A percentile compares a stretch with the other conserved stretches of the same genome.
These are phyloP conservation scores for Tenebrio molitor DNA, from an alignment of 1,140 invertebrate species.

Conservation along the genomic window DNA sequence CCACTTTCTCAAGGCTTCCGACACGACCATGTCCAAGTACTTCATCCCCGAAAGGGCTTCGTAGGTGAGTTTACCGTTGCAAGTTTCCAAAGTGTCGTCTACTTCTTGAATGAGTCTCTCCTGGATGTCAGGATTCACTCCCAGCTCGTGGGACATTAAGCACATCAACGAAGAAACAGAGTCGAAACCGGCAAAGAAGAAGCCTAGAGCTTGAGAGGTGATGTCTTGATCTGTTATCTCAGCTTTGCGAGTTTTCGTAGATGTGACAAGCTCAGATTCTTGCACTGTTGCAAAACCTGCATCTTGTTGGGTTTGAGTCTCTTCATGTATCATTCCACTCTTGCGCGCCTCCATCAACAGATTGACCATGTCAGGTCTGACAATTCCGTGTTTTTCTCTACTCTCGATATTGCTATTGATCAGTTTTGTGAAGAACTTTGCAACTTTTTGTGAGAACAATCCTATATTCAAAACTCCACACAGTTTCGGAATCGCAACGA, in stretches of 20 bases:
- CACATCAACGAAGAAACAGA: conserved; percentile 72
- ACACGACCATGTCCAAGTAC: conserved; percentile 62
- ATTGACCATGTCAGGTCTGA: conserved; percentile 67
- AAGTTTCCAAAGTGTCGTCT: conserved; percentile 66
- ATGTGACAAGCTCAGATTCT: conserved; percentile 61
- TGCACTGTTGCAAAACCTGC: conserved; percentile 65
- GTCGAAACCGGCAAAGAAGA: conserved; percentile 71
- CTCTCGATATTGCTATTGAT: conserved; percentile 60
- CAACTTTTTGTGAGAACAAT: conserved; percentile 47
- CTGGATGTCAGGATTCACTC: conserved; percentile 73
- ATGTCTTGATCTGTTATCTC: conserved; percentile 57
- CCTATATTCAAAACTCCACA: no score
- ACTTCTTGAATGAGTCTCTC: conserved; percentile 71
- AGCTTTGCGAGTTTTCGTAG: conserved; percentile 63
- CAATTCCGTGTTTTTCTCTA: conserved; percentile 63
- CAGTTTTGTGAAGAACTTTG: conserved; percentile 58
- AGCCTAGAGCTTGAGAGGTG: conserved; percentile 61
- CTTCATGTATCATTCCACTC: conserved; percentile 56
- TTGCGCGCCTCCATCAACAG: conserved; percentile 66
- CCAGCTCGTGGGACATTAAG: conserved; percentile 70
- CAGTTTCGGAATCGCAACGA: no score
- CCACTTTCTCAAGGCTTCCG: conserved; percentile 73
- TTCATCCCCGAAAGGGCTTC: conserved; percentile 59
- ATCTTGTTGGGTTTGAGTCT: conserved; percentile 49
- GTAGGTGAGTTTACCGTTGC: conserved; percentile 59